Evolutionary conservation across 1,140 invertebrate species (phyloP).

Genomic region (Brachionus plicatilis): DNA sequence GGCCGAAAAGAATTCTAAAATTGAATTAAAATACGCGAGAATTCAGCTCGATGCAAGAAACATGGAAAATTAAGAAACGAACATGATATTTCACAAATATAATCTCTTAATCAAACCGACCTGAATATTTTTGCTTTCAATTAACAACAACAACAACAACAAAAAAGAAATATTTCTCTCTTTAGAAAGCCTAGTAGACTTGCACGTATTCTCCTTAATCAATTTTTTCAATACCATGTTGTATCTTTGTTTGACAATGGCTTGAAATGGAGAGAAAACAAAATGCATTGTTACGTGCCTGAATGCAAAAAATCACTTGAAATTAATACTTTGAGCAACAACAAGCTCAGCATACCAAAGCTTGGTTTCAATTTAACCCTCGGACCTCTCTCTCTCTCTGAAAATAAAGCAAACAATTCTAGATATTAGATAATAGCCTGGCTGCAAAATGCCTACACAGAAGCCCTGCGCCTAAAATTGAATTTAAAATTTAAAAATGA

Average conservation of each 20-base stretch:
- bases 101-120: slow-evolving; percentile 39
- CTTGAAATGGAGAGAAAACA: background rate
- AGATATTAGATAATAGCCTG: too few relatives aligned
- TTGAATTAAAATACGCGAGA: background rate
- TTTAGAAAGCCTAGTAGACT: background rate
- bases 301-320: background rate
- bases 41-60: background rate
- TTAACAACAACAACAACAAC: background rate
- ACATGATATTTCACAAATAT: slow-evolving; percentile 28
- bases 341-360: background rate
- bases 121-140: slow-evolving; percentile 32
- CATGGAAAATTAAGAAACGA: background rate
- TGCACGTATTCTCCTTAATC: background rate
- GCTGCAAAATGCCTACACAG: background rate
- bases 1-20: slow-evolving; percentile 4
- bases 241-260: background rate
- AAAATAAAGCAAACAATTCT: too few relatives aligned
- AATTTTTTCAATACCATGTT: background rate
- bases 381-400: too few relatives aligned
- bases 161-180: background rate
- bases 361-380: background rate
- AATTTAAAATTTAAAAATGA: too few relatives aligned
- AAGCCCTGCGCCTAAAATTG: background rate
- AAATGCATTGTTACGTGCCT: slow-evolving; percentile 6
- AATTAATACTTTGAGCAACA: background rate